Percentiles rank a stretch among this genome's conserved stretches.
Evolutionary conservation across 1,140 invertebrate species (phyloP).

Genomic region (Diabrotica virgifera): DNA sequence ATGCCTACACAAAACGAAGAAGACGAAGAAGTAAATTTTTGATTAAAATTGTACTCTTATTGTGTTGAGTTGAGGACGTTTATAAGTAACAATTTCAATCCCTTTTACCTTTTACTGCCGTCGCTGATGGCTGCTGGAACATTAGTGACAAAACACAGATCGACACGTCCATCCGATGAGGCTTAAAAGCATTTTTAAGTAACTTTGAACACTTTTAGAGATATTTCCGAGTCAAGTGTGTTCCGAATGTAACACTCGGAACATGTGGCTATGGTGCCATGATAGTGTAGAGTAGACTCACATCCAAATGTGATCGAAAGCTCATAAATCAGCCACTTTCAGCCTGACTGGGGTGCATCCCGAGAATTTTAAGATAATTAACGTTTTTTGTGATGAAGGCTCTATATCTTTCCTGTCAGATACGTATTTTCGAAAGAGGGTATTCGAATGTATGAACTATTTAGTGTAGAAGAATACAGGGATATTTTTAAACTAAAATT

Average conservation of each 20-base stretch:
- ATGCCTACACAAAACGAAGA: too few relatives aligned
- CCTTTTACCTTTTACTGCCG: background rate
- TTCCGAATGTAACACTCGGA: slow-evolving; percentile 8
- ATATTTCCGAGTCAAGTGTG: slow-evolving; percentile 34
- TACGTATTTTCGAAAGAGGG: too few relatives aligned
- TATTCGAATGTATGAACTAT: too few relatives aligned
- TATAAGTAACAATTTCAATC: background rate
- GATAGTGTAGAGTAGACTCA: background rate
- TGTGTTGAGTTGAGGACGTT: too few relatives aligned
- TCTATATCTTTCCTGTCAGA: too few relatives aligned
- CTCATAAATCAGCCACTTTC: background rate
- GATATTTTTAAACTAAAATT: too few relatives aligned
- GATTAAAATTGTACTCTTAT: too few relatives aligned
- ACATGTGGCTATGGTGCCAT: slow-evolving; percentile 8
- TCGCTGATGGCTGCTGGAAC: background rate
- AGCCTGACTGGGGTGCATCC: background rate
- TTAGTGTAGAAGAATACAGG: too few relatives aligned
- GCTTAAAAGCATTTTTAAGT: slow-evolving; percentile 41
- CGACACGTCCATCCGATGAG: slow-evolving; percentile 29
- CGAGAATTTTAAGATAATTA: background rate
- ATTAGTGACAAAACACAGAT: slow-evolving; percentile 32
- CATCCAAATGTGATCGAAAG: background rate
- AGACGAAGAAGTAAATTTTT: too few relatives aligned
- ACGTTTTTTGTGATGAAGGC: background rate
- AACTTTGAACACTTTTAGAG: slow-evolving; percentile 41